These are phyloP conservation scores for Apistogramma diplotaenia DNA, from an alignment of 2,113 vertebrate genomes.

Conservation along the genomic window DNA sequence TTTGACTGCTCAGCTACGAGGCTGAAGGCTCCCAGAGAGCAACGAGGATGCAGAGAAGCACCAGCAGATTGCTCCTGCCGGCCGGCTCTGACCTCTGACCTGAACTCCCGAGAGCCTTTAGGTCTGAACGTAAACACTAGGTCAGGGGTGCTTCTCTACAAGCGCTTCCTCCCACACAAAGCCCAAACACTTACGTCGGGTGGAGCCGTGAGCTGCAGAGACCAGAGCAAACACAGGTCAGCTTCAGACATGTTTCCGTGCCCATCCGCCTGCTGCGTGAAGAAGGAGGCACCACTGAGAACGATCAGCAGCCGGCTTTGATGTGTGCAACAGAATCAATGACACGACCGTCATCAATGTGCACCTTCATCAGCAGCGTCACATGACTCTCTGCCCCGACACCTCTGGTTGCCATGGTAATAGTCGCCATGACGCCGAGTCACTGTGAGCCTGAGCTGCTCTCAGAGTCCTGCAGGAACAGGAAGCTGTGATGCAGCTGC, in stretches of 20 bases:
- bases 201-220: constrained; percentile 50
- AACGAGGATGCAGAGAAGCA: constrained; percentile 28
- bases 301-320: not conserved
- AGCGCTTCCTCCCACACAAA: constrained; percentile 1
- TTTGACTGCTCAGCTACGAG: not conserved
- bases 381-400: no score
- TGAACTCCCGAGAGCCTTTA: not conserved
- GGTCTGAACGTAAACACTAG: not conserved
- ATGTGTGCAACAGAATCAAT: no score
- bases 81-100: not conserved
- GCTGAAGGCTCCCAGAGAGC: not conserved
- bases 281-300: not conserved
- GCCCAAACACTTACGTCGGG: constrained; percentile 63
- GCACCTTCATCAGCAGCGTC: no score
- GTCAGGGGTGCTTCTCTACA: constrained; percentile 28
- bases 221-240: constrained; percentile 31
- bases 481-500: no score
- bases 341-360: no score
- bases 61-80: not conserved
- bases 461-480: no score
- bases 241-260: not conserved
- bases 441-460: no score
- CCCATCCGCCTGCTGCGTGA: not conserved
- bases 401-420: no score
- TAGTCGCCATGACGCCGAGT: no score